Conservation (phyloP, 2,888 invertebrate genomes). For the Diarsia mendica region DNA sequence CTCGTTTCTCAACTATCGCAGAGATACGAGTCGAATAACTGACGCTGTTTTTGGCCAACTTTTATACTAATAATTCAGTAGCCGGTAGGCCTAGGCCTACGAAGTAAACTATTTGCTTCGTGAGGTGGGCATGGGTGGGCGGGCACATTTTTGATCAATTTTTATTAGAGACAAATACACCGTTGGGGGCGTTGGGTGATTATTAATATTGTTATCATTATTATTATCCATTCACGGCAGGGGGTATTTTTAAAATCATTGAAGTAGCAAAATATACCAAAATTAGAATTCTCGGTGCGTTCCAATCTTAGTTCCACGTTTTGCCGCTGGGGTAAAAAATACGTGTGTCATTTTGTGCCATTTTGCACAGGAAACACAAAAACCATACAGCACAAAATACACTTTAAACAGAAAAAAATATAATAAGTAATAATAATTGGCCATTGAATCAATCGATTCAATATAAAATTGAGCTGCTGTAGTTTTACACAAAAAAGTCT, state of each 20-base stretch:
- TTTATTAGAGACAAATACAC: background rate
- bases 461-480: conserved; percentile 16
- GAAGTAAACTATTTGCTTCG: background rate
- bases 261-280: background rate
- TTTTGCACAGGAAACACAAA: background rate
- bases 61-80: conserved; percentile 9
- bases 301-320: background rate
- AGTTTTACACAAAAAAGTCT: conserved; percentile 2
- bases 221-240: background rate
- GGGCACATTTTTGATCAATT: background rate
- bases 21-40: conserved; percentile 76
- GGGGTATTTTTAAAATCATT: background rate
- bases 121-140: no score
- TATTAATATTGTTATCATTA: background rate
- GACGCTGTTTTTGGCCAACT: conserved; percentile 80
- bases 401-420: background rate
- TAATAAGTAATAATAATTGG: background rate
- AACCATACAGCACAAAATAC: background rate
- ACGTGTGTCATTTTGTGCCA: background rate
- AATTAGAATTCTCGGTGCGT: background rate
- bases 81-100: background rate
- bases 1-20: conserved; percentile 82
- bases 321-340: background rate
- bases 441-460: conserved; percentile 14
- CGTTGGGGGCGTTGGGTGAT: background rate